Conservation (phyloP, 2,888 invertebrate genomes). For the Ceriagrion tenellum region DNA sequence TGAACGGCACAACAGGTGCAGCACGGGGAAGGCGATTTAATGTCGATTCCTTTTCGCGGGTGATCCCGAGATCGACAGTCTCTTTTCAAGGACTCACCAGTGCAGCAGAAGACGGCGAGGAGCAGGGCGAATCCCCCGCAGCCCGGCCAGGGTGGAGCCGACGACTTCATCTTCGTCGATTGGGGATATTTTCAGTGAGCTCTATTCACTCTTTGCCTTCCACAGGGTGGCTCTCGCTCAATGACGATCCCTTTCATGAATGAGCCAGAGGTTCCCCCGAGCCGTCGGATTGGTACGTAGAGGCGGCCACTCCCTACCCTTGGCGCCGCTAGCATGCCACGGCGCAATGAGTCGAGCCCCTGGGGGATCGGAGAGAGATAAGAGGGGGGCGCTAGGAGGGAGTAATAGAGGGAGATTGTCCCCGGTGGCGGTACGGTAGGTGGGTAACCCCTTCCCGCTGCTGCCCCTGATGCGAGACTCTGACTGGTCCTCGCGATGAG, state of each 20-base stretch:
- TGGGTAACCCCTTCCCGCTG: neutral
- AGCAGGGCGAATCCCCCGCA: conserved; percentile 4
- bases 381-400: neutral
- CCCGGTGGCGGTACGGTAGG: neutral
- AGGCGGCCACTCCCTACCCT: neutral
- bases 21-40: no score
- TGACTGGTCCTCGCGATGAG: neutral
- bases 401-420: no score
- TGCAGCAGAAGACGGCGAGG: conserved; percentile 53
- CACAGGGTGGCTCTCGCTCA: neutral
- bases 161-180: conserved; percentile 39
- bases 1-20: no score
- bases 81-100: conserved; percentile 41
- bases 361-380: neutral
- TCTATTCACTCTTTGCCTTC: neutral
- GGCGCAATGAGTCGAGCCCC: neutral
- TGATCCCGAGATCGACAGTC: no score
- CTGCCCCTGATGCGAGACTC: neutral
- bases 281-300: neutral
- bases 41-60: no score
- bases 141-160: conserved; percentile 56
- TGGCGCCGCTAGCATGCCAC: neutral
- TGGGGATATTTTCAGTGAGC: neutral
- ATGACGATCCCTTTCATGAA: neutral
- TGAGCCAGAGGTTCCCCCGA: neutral